Base-by-base conservation (phyloP, 2,888 invertebrate species). In the Trichopoda pennipes region DNA sequence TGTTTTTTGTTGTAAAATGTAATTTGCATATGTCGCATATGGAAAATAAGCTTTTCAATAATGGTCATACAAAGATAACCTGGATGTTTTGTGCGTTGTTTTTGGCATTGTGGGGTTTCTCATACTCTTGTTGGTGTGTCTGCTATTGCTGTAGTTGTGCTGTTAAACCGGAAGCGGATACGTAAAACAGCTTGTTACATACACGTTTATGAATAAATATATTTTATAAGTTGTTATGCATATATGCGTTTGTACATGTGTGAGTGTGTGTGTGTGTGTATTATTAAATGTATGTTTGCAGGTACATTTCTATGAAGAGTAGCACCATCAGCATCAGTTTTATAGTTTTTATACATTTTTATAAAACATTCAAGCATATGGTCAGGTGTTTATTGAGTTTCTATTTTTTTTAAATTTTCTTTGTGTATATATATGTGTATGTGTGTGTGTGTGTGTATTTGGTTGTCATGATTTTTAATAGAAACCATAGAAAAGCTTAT, bases 21-120 rank as follows among this genome's bases (percentile, higher is more conserved):
- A 82, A 82, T 82, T 82, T 82, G 81, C 81, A 82, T 82, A 82
- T 82, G 81, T 82, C 81, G 81, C 74, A 81, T 81, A 79, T 82
- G 74, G 64, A 82, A 78, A 75, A 79, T 82, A 82, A 82, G 79
- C 81, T 75, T 63, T 78, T 28, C 81, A 75, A 82, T 75, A 70
- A 58, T 82, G 81, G 81, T 79, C 81, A 79, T 78, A 82, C 75
- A 82, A 82, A 82, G 58, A 79, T 82, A 82, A 82, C 64, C 70
- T 70, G 55, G 1, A 38, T 38, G 47, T 69, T 64, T 42, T 17
- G 6, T 69, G 7, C 12, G 17, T 28, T 16, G 19, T 14, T 51
- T 6, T 55, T 64, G 58, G 19, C 28, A 10, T 44, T 75, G 42
- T 66, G 66, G 28, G 8, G 28, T 32, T 64, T 17, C 38, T 60